phyloP scores from a whole-genome alignment of 2,888 invertebrate species.

The Agriopis marginaria region DNA sequence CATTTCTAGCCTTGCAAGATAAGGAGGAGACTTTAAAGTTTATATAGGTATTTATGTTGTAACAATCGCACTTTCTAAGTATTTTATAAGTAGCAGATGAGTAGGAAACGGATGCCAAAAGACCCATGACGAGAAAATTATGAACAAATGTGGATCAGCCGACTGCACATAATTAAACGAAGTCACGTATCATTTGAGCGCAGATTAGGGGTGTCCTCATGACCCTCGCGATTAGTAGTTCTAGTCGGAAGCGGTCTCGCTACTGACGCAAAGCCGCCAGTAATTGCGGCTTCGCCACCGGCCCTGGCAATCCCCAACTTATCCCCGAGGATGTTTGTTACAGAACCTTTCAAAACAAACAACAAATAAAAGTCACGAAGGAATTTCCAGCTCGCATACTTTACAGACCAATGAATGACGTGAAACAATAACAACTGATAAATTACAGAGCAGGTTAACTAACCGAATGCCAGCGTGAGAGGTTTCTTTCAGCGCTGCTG shows the following conservation, averaged over 20 bases:
- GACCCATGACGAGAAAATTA: slow-evolving; percentile 10
- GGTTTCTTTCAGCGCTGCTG: slow-evolving; percentile 65
- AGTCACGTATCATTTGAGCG: slow-evolving; percentile 72
- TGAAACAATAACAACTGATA: slow-evolving; percentile 73
- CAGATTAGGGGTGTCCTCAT: slow-evolving; percentile 70
- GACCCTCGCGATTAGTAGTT: slow-evolving; percentile 72
- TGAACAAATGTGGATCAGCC: slow-evolving; percentile 29
- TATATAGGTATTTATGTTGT: too few relatives aligned
- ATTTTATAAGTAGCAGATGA: not conserved
- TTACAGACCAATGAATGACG: slow-evolving; percentile 51
- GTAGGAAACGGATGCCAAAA: not conserved
- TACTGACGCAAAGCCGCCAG: slow-evolving; percentile 74
- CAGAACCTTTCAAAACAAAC: slow-evolving; percentile 59
- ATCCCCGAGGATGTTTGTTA: slow-evolving; percentile 70
- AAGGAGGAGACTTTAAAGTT: too few relatives aligned
- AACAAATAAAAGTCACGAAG: slow-evolving; percentile 45
- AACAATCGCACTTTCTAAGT: too few relatives aligned
- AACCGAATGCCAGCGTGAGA: slow-evolving; percentile 66
- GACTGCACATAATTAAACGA: slow-evolving; percentile 56
- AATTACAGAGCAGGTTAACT: slow-evolving; percentile 66
- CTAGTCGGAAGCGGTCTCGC: slow-evolving; percentile 60
- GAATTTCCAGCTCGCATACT: slow-evolving; percentile 24
- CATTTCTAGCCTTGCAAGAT: too few relatives aligned
- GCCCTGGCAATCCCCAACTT: slow-evolving; percentile 70
- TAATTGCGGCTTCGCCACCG: slow-evolving; percentile 79